These are phyloP conservation scores for Mamestra brassicae DNA, from an alignment of 2,888 invertebrate species.

Conservation along the genomic window DNA sequence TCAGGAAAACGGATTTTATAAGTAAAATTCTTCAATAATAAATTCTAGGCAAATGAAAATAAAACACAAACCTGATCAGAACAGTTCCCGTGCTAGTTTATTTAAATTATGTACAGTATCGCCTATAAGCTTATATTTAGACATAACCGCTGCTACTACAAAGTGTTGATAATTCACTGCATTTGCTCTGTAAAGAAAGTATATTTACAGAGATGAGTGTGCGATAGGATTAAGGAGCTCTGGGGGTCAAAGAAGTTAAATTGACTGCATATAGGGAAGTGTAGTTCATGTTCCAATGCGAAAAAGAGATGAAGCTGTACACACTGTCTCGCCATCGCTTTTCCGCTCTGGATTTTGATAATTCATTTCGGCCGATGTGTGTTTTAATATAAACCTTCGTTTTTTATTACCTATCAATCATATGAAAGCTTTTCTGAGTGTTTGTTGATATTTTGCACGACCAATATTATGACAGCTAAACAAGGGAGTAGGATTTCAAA, in stretches of 20 bases:
- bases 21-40: too few relatives aligned
- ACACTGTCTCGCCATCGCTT: neutral
- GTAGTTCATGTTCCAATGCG: neutral
- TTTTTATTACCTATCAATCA: too few relatives aligned
- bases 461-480: too few relatives aligned
- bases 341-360: neutral
- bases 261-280: neutral
- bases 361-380: too few relatives aligned
- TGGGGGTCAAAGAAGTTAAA: slow-evolving; percentile 31
- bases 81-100: slow-evolving; percentile 86
- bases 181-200: slow-evolving; percentile 79
- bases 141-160: slow-evolving; percentile 70
- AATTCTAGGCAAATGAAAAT: slow-evolving; percentile 52
- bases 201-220: slow-evolving; percentile 85
- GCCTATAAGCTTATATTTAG: slow-evolving; percentile 77
- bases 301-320: neutral
- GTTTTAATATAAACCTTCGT: too few relatives aligned
- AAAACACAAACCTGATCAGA: slow-evolving; percentile 78
- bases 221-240: slow-evolving; percentile 45
- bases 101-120: slow-evolving; percentile 86
- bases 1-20: neutral
- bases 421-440: too few relatives aligned
- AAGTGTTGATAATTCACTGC: slow-evolving; percentile 76
- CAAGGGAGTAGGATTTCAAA: too few relatives aligned
- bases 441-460: too few relatives aligned